These are phyloP conservation scores for Pterocles burchelli DNA, from an alignment of 2,113 vertebrate genomes.

Conservation along the genomic window DNA sequence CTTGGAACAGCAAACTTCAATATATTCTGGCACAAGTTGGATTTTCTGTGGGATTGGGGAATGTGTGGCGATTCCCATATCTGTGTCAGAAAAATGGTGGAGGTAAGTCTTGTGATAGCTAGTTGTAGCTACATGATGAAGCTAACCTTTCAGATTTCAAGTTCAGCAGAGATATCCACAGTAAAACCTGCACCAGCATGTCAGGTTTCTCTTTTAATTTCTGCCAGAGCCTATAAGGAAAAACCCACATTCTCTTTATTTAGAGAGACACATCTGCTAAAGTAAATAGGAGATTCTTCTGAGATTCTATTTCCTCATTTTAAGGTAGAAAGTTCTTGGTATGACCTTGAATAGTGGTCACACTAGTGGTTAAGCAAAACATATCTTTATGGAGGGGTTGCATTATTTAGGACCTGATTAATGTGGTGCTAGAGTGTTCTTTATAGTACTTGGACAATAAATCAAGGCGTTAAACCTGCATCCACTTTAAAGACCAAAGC, in stretches of 20 bases:
- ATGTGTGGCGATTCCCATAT: conserved; percentile 98
- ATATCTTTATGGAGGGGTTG: background rate
- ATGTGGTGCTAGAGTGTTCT: background rate
- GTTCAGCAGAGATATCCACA: background rate
- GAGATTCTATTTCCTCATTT: background rate
- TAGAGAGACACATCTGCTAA: background rate
- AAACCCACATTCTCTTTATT: background rate
- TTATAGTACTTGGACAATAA: background rate
- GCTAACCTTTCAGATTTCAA: background rate
- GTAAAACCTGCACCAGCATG: background rate
- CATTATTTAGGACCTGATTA: background rate
- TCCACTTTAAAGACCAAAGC: background rate
- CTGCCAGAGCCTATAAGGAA: background rate
- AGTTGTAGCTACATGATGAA: background rate
- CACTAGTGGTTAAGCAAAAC: background rate
- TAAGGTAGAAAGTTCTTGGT: background rate
- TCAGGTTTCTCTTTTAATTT: background rate
- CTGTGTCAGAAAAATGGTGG: conserved; percentile 99
- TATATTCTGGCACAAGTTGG: conserved; percentile 98
- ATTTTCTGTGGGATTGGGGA: conserved; percentile 97
- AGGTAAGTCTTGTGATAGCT: conserved; percentile 80
- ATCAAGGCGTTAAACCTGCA: background rate
- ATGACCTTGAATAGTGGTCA: background rate
- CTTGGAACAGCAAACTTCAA: conserved; percentile 97
- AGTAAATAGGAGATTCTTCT: background rate